Base-by-base conservation (phyloP, 1,140 invertebrate species). In the Drosophila virilis region DNA sequence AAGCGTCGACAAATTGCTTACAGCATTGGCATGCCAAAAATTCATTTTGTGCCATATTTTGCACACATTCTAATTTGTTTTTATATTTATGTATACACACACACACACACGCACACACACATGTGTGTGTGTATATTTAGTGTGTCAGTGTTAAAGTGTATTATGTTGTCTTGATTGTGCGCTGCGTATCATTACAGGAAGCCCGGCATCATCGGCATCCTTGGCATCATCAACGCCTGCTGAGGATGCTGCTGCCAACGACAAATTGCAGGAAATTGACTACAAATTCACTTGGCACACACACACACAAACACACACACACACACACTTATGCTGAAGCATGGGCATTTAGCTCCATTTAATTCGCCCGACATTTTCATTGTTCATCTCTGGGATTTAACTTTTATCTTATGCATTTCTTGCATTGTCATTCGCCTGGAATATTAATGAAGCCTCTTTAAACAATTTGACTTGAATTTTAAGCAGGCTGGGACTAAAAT, bases 261-360 rank as follows among this genome's bases (percentile, higher is more conserved):
- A 84, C 84, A 88, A 88, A 88, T 88, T 89, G 74, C 84, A 82
- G 84, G 84, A 88, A 88, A 88, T 88, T 88, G 84, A 84, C 84
- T 80, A 88, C 74, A 88, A 88, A 84, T 88, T 88, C 78, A 65
- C 55, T 70, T 75, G 46, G 37, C 43, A 61, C 55, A 68, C 62
- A 61, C 42, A 65, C 54, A 61, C 55, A 57, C 55, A 74, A 17
- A 72, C 40, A 57, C 22, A 51, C 52, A 48, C 38, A 51, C 32
- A 46, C 51, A 69, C 48, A 64, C 38, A 50, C 35, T 51, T 42
- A 59, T 10, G 15, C 22, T 17, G 13, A 46, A 15, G 22, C 22
- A 58, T 46, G 17, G 54, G 10, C 46, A 40, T 67, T 61, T 50
- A 72, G 45, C 57, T 32, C 13, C 59, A 46, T 46, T 72, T 72